Percentiles rank a stretch among this genome's conserved stretches.
phyloP scores from a whole-genome alignment of 2,888 invertebrate genomes.

The Allygus modestus region DNA sequence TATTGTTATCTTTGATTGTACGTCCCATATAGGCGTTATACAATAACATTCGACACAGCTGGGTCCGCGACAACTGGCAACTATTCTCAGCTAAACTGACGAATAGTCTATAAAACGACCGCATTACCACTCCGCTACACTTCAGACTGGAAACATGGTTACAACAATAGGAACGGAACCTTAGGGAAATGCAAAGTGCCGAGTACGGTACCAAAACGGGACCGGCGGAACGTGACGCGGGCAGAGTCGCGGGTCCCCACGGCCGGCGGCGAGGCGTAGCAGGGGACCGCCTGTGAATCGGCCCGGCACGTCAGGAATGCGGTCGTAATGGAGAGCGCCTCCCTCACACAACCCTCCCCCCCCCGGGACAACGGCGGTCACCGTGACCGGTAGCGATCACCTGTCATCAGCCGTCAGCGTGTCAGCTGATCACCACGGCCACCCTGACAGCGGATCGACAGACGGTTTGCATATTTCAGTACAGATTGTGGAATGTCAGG shows the following conservation, averaged over 20 bases:
- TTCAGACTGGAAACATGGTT: too few relatives aligned
- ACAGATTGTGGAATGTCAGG: too few relatives aligned
- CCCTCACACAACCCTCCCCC: conserved; percentile 20
- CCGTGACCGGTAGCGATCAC: conserved; percentile 30
- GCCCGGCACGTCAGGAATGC: conserved; percentile 33
- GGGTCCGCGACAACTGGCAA: too few relatives aligned
- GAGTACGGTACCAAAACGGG: neutral
- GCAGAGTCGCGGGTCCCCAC: neutral
- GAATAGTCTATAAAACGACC: too few relatives aligned
- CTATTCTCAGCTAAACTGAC: too few relatives aligned
- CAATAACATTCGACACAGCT: too few relatives aligned
- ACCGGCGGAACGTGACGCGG: neutral
- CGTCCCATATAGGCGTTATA: too few relatives aligned
- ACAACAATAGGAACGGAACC: too few relatives aligned
- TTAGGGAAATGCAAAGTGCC: neutral
- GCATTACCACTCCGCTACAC: too few relatives aligned
- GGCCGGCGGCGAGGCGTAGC: neutral
- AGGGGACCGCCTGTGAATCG: conserved; percentile 34
- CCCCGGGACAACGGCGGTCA: neutral
- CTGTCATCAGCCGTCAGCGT: neutral
- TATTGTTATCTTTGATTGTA: too few relatives aligned
- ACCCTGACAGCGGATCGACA: too few relatives aligned
- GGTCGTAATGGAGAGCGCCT: conserved; percentile 20
- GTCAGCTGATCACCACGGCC: neutral
- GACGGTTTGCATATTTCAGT: too few relatives aligned